A percentile compares a stretch with the other conserved stretches of the same genome.
Evolutionary conservation across 2,797 vertebrate species (phyloP).

Genomic region (Zalophus californianus): DNA sequence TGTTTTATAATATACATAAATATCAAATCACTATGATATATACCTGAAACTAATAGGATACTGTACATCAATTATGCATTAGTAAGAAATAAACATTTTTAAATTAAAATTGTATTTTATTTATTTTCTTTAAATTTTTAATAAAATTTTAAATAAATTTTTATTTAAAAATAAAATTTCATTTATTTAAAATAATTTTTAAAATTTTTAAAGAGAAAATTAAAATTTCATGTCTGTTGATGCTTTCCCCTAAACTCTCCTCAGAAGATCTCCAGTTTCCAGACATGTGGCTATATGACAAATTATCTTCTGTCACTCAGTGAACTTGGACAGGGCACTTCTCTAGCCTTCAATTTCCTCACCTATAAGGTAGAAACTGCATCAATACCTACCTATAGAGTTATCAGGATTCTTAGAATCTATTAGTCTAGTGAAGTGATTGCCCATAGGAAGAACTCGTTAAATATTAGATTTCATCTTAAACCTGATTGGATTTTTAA

Average conservation of each 20-base stretch:
- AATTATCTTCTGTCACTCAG: not conserved
- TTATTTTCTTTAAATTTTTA: not conserved
- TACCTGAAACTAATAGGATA: not conserved
- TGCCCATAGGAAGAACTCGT: conserved; percentile 32
- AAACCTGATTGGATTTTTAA: conserved; percentile 59
- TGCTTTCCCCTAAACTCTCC: not conserved
- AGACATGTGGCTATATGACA: not conserved
- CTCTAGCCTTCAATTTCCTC: not conserved
- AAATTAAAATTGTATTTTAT: not conserved
- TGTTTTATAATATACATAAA: not conserved
- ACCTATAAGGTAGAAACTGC: not conserved
- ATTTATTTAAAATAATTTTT: not conserved
- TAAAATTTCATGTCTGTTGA: not conserved
- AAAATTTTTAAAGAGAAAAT: not conserved
- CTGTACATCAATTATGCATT: not conserved
- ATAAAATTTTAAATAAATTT: not conserved
- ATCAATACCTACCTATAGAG: not conserved
- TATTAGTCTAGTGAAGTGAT: not conserved
- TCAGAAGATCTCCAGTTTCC: not conserved
- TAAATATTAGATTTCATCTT: conserved; percentile 27
- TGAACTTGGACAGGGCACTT: not conserved
- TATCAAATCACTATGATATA: not conserved
- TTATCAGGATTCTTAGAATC: conserved; percentile 15
- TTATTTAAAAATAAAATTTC: not conserved
- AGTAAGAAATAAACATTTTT: not conserved